Conservation (phyloP, 2,888 invertebrate species). For the Cantharis rustica region DNA sequence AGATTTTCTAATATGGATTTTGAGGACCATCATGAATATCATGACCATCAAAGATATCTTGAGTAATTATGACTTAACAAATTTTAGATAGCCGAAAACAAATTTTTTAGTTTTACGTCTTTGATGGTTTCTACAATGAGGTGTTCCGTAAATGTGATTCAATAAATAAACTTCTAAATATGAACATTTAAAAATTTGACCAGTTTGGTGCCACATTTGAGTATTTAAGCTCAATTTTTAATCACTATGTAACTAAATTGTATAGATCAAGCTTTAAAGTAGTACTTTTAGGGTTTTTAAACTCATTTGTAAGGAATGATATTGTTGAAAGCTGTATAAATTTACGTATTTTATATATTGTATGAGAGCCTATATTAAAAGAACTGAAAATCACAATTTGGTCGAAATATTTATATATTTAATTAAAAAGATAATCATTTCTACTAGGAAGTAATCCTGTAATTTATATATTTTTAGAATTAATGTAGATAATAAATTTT, state of each 20-base stretch:
- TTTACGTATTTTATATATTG: conserved; percentile 54
- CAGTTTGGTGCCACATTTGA: conserved; percentile 58
- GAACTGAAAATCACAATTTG: conserved; percentile 45
- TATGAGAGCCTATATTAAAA: conserved; percentile 47
- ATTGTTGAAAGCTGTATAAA: conserved; percentile 46
- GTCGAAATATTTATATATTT: conserved; percentile 40
- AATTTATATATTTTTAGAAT: not conserved
- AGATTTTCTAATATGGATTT: conserved; percentile 55
- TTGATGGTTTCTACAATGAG: conserved; percentile 52
- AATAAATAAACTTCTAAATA: conserved; percentile 28
- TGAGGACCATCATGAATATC: conserved; percentile 52
- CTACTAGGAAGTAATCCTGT: not conserved
- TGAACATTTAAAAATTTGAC: conserved; percentile 52
- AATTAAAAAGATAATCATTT: not conserved
- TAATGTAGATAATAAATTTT: not conserved
- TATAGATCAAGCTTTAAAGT: conserved; percentile 54
- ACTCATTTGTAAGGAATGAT: conserved; percentile 46
- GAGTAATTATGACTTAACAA: conserved; percentile 40
- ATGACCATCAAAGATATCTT: conserved; percentile 52
- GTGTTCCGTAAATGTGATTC: conserved; percentile 55
- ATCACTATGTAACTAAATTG: conserved; percentile 35
- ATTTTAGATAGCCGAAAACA: not conserved
- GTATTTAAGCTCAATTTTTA: conserved; percentile 57
- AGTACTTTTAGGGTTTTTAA: conserved; percentile 50
- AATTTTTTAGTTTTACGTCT: conserved; percentile 30